Evolutionary conservation across 2,113 vertebrate species (phyloP), one percentile per base, ranked within the genome.

Genomic region (Nibea coibor): DNA sequence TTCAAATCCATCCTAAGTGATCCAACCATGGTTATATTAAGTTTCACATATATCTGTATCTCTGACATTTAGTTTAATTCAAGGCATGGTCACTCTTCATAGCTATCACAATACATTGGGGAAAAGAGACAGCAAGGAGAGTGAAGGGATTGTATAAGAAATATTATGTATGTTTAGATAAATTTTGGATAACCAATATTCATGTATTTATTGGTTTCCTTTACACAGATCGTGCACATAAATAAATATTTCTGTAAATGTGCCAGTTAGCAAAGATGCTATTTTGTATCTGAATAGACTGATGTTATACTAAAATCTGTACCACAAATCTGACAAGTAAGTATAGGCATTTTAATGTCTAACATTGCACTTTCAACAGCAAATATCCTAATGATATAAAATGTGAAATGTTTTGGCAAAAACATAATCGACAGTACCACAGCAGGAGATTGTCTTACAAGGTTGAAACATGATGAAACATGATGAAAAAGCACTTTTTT

Each of bases 401-500:
- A 15, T 42, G 4, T 42, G 4, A 39, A 12, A 9, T n/a, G 8
- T 16, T 56, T 28, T 56, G 56, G 10, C 4, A 24, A 67, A 58
- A 61, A 43, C 47, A 62, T 35, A n/a, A 73, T 8, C 22, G 39
- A 12, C 7, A 19, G 10, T 15, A n/a, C 15, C 47, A 51, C 16
- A 19, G 14, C 4, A 48, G 9, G n/a, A 4, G 35, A 58, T 54
- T 31, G 47, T n/a, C 66, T 39, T 59, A 31, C 35, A 51, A 71
- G 42, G 24, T 51, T 64, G n/a, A 59, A 62, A 43, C 28, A 53
- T 75, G 35, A 63, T 64, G n/a, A 59, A 62, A 43, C 28, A 53
- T 75, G 35, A 63, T 57, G 50, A 71, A 57, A 72, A 65, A n/a
- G 28, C 43, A 26, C 31, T 26, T 50, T 68, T 20, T 81, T 65